These are phyloP conservation scores for Ardeotis arabs DNA, from an alignment of 2,113 vertebrate species.

Conservation along the genomic window DNA sequence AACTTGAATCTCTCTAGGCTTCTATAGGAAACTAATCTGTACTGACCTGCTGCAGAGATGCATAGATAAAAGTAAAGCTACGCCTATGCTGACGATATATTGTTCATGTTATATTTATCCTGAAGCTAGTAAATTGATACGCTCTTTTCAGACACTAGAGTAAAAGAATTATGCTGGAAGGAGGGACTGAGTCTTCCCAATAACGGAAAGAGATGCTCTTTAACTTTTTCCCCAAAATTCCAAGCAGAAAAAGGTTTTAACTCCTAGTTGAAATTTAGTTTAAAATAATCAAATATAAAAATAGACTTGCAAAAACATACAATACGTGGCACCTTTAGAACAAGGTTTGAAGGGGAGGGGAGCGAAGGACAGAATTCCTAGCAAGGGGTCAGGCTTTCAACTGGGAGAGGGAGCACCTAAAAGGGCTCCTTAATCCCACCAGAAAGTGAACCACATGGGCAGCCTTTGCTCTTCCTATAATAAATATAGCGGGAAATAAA, in stretches of 20 bases:
- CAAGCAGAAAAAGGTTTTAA: background rate
- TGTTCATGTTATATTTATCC: background rate
- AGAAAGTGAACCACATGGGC: background rate
- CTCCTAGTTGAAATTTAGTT: background rate
- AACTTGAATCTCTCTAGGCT: background rate
- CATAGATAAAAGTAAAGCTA: background rate
- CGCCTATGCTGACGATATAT: background rate
- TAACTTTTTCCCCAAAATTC: background rate
- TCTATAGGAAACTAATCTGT: background rate
- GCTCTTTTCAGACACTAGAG: background rate
- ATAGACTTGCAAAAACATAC: background rate
- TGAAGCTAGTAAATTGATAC: background rate
- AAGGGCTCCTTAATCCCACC: background rate
- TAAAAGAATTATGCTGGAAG: background rate
- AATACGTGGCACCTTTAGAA: background rate
- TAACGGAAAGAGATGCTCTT: background rate
- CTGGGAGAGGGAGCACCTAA: background rate
- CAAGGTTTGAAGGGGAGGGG: background rate
- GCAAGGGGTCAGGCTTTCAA: background rate
- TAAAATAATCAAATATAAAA: background rate
- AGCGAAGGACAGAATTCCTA: background rate
- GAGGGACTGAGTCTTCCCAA: background rate
- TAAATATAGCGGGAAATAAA: background rate
- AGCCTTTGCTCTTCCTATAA: background rate
- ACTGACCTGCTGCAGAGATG: background rate